Conservation (phyloP, 2,113 vertebrate species). For the Tachysurus fulvidraco region DNA sequence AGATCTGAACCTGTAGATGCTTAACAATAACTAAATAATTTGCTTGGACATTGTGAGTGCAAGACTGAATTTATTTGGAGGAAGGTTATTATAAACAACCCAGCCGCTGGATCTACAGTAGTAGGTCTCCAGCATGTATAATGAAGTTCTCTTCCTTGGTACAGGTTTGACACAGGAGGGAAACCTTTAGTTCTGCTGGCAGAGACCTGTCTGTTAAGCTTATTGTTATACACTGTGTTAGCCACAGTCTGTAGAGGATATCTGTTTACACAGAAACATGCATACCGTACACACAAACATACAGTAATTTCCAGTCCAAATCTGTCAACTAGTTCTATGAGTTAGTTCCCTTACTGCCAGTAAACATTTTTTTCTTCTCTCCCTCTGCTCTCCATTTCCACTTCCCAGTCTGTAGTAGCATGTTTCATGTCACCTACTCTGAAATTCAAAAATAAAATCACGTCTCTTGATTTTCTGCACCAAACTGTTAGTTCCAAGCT, state of each 20-base stretch:
- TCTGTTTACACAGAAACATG: not conserved
- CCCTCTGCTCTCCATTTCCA: not conserved
- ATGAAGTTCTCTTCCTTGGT: conserved; percentile 18
- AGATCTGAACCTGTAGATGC: not conserved
- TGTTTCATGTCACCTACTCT: conserved; percentile 32
- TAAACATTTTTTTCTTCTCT: not conserved
- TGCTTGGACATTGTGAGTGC: not conserved
- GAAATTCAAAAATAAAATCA: conserved; percentile 32
- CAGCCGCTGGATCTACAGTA: not conserved
- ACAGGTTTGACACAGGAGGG: conserved; percentile 16
- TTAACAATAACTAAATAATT: not conserved
- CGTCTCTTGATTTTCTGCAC: not conserved
- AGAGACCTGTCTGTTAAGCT: not conserved
- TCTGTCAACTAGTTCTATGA: not conserved
- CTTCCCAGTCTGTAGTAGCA: not conserved
- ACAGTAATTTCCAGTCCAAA: not conserved
- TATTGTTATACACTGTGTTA: conserved; percentile 19
- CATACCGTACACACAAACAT: not conserved
- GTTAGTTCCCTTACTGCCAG: not conserved
- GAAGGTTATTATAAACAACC: not conserved
- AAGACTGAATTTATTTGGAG: not conserved
- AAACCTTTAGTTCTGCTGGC: conserved; percentile 18
- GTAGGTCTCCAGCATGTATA: conserved; percentile 16
- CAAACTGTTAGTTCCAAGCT: not conserved
- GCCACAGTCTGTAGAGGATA: conserved; percentile 1